Evolutionary conservation across 2,888 invertebrate species (phyloP).

Genomic region (Trichogramma evanescens): DNA sequence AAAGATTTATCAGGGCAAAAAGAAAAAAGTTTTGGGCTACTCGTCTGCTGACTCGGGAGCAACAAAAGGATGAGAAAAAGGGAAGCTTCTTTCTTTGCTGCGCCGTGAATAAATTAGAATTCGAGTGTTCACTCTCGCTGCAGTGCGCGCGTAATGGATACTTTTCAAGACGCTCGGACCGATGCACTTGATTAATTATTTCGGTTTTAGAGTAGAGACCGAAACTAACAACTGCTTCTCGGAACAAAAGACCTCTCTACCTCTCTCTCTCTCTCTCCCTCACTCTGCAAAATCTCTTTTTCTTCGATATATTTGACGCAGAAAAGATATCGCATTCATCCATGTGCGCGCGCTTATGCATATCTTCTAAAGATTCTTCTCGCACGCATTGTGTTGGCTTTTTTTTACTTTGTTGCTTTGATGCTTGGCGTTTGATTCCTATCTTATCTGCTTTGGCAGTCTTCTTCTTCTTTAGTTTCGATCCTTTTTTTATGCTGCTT

Average conservation of each 20-base stretch:
- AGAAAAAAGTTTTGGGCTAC: background rate
- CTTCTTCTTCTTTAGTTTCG: slow-evolving; percentile 13
- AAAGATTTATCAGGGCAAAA: slow-evolving; percentile 35
- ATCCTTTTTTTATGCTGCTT: background rate
- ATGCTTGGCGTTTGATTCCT: slow-evolving; percentile 9
- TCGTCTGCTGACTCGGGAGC: background rate
- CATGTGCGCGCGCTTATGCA: slow-evolving; percentile 6
- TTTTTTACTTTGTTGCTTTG: background rate
- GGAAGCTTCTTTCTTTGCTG: slow-evolving; percentile 22
- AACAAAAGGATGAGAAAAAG: slow-evolving; percentile 3
- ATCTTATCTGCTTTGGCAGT: slow-evolving; percentile 18
- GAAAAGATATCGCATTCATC: background rate
- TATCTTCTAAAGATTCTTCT: slow-evolving; percentile 8
- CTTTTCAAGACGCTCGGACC: slow-evolving; percentile 25
- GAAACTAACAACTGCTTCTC: slow-evolving; percentile 41
- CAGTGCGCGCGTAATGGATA: slow-evolving; percentile 41
- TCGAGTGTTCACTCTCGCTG: slow-evolving; percentile 33
- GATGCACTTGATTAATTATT: slow-evolving; percentile 43
- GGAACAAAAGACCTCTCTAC: slow-evolving; percentile 33
- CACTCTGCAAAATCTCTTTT: slow-evolving; percentile 1
- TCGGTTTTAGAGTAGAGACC: slow-evolving; percentile 33
- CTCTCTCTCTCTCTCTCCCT: slow-evolving; percentile 9
- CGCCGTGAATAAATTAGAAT: slow-evolving; percentile 45
- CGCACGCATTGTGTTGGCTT: slow-evolving; percentile 1
- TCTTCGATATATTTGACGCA: background rate